Conservation (phyloP, 2,113 vertebrate species). For the Odontesthes bonariensis region DNA sequence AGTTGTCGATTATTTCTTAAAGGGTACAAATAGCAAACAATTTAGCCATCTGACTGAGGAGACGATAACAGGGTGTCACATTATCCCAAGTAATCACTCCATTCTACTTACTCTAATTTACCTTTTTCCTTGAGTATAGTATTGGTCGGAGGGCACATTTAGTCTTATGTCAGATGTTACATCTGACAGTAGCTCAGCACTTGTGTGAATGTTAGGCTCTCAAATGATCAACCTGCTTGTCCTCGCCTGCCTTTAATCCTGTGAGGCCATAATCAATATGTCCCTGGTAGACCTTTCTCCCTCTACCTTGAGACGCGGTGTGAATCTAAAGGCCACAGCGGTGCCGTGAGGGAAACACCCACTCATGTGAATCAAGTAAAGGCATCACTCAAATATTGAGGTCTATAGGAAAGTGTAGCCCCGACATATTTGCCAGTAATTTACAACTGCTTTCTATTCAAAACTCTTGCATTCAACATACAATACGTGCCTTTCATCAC, state of each 20-base stretch:
- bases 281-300: slow-evolving; percentile 56
- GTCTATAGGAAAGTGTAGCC: slow-evolving; percentile 17
- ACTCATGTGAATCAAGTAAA: slow-evolving; percentile 52
- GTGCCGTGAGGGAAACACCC: slow-evolving; percentile 57
- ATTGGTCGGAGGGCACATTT: slow-evolving; percentile 6
- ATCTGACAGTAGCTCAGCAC: slow-evolving; percentile 41
- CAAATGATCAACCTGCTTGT: slow-evolving; percentile 64
- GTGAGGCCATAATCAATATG: slow-evolving; percentile 72
- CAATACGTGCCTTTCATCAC: no score
- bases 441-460: background rate
- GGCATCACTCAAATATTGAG: slow-evolving; percentile 31
- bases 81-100: slow-evolving; percentile 22
- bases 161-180: slow-evolving; percentile 20
- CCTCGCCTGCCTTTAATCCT: slow-evolving; percentile 64
- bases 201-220: slow-evolving; percentile 53
- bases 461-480: slow-evolving; percentile 3
- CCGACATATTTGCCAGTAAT: background rate
- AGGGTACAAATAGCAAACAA: slow-evolving; percentile 47
- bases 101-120: slow-evolving; percentile 8
- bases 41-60: slow-evolving; percentile 51
- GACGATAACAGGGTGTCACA: slow-evolving; percentile 38
- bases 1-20: slow-evolving; percentile 52
- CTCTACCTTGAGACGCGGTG: slow-evolving; percentile 75
- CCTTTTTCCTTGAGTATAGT: slow-evolving; percentile 9
- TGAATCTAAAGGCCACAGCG: slow-evolving; percentile 74